Evolutionary conservation across 2,113 vertebrate genomes (phyloP).

Genomic region (Labrus mixtus): DNA sequence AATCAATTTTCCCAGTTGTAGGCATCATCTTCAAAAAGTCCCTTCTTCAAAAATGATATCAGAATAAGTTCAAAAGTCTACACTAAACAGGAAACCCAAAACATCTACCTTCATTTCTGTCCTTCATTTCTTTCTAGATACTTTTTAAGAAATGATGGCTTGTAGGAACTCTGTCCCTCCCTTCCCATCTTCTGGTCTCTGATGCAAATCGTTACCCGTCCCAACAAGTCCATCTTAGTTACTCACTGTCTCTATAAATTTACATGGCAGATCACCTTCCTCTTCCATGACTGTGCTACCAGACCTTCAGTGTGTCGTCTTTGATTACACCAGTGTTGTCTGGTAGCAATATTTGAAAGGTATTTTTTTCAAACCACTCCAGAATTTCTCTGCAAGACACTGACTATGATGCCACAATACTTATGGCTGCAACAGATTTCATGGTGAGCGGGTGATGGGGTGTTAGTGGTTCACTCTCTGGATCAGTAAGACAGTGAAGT

Average conservation of each 20-base stretch:
- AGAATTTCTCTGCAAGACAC: too few species aligned
- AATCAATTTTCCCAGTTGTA: slow-evolving; percentile 19
- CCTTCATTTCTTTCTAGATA: not conserved
- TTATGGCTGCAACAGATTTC: not conserved
- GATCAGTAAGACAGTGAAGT: not conserved
- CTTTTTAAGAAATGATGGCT: not conserved
- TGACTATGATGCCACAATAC: too few species aligned
- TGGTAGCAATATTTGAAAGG: not conserved
- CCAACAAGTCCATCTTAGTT: not conserved
- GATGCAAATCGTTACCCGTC: not conserved
- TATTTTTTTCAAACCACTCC: too few species aligned
- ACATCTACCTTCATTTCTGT: not conserved
- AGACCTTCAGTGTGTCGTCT: not conserved
- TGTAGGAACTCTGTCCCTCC: not conserved
- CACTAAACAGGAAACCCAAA: slow-evolving; percentile 1
- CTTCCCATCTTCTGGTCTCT: not conserved
- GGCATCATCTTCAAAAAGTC: slow-evolving; percentile 14
- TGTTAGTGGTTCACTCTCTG: not conserved
- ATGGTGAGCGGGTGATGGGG: not conserved
- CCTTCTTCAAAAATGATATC: slow-evolving; percentile 26
- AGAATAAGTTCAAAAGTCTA: slow-evolving; percentile 23
- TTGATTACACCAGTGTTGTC: not conserved
- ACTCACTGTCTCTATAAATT: not conserved
- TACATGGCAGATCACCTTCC: not conserved
- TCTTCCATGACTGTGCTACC: not conserved